These are phyloP conservation scores for Lophotis ruficrista DNA, from an alignment of 2,113 vertebrate species.

Conservation along the genomic window DNA sequence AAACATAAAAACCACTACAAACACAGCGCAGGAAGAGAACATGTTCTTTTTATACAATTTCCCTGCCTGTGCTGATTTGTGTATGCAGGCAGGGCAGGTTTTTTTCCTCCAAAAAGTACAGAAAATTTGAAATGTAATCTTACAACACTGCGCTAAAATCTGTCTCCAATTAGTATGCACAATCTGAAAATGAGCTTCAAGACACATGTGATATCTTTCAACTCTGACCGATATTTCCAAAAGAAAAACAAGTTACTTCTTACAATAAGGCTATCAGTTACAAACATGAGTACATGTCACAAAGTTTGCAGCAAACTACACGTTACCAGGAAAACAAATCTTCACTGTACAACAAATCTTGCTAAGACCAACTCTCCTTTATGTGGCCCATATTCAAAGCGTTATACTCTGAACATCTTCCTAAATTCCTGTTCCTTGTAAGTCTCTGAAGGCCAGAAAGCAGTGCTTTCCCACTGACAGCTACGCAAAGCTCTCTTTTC, in stretches of 20 bases:
- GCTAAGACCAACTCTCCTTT: neutral
- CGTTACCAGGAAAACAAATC: neutral
- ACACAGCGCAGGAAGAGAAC: constrained; percentile 33
- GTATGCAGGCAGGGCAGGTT: neutral
- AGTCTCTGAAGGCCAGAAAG: neutral
- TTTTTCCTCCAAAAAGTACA: constrained; percentile 2
- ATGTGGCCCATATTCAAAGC: neutral
- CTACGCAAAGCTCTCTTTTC: neutral
- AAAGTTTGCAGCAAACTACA: neutral
- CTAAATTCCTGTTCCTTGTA: neutral
- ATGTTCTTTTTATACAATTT: constrained; percentile 39
- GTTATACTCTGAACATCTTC: neutral
- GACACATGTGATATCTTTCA: neutral
- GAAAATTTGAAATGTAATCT: constrained; percentile 16
- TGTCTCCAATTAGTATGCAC: constrained; percentile 18
- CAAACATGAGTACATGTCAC: neutral
- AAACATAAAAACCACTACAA: constrained; percentile 25
- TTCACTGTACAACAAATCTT: neutral
- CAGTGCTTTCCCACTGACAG: neutral
- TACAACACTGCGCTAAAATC: neutral
- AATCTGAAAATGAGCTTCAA: neutral
- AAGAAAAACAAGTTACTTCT: neutral
- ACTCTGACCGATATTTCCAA: constrained; percentile 27
- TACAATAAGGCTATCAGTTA: neutral
- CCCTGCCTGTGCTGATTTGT: constrained; percentile 23